Evolutionary conservation across 2,113 vertebrate genomes (phyloP).

Genomic region (Rhipidura dahli): DNA sequence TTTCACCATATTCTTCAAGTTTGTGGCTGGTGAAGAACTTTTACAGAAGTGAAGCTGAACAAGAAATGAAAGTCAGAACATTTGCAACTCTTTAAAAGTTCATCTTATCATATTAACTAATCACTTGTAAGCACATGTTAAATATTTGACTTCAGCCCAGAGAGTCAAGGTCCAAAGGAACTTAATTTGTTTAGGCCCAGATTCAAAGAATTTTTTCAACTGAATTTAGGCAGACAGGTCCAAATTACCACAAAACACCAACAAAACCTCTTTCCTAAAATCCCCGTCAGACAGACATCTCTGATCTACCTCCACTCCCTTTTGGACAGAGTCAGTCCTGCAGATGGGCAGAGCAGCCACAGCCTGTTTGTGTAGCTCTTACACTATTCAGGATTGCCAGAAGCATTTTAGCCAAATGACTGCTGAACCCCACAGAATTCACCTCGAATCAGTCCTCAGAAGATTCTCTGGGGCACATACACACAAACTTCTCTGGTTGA

Average conservation of each 20-base stretch:
- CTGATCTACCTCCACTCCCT: not conserved
- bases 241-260: not conserved
- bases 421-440: not conserved
- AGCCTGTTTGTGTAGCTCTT: not conserved
- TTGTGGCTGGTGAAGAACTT: not conserved
- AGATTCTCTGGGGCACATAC: not conserved
- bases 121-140: not conserved
- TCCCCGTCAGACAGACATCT: not conserved
- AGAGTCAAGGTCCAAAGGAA: slow-evolving; percentile 19
- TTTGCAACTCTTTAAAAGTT: not conserved
- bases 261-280: not conserved
- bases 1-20: not conserved
- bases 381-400: rapidly evolving
- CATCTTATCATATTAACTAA: not conserved
- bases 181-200: not conserved
- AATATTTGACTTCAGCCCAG: slow-evolving; percentile 31
- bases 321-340: not conserved
- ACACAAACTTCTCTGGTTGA: not conserved
- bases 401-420: not conserved
- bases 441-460: rapidly evolving
- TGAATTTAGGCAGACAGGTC: not conserved
- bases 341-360: not conserved
- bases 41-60: not conserved
- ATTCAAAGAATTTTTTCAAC: not conserved
- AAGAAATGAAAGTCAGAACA: not conserved